Percentiles rank a stretch among this genome's conserved stretches.
These are phyloP conservation scores for Amblyopsis hoosieri DNA, from an alignment of 2,797 vertebrate genomes.

Conservation along the genomic window DNA sequence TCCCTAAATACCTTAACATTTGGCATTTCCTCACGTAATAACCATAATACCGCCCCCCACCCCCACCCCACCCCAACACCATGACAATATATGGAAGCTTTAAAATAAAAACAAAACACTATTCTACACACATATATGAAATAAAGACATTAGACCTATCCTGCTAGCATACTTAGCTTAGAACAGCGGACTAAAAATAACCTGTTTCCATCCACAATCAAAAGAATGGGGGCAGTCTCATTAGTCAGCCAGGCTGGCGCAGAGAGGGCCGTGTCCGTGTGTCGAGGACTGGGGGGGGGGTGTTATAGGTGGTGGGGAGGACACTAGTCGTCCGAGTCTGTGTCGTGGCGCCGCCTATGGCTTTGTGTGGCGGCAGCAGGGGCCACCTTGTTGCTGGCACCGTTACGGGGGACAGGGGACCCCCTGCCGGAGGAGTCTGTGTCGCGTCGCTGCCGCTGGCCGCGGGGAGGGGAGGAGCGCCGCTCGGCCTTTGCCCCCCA, in stretches of 20 bases:
- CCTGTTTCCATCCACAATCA: conserved; percentile 24
- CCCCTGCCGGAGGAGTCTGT: conserved; percentile 75
- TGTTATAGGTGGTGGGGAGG: conserved; percentile 11
- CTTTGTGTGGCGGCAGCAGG: conserved; percentile 70
- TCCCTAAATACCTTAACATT: conserved; percentile 7
- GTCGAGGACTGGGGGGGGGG: conserved; percentile 40
- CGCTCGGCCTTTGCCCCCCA: conserved; percentile 74
- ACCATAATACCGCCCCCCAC: too few relatives aligned
- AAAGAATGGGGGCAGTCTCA: conserved; percentile 38
- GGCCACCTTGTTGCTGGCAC: conserved; percentile 68
- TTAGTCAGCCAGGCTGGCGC: conserved; percentile 38
- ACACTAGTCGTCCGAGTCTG: conserved; percentile 79
- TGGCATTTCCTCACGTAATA: not conserved
- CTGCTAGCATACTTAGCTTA: too few relatives aligned
- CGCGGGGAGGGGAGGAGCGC: conserved; percentile 63
- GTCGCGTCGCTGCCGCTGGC: conserved; percentile 70
- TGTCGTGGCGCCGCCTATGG: conserved; percentile 80
- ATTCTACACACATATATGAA: too few relatives aligned
- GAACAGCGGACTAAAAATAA: not conserved
- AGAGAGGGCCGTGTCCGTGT: conserved; percentile 35
- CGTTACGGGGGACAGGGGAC: conserved; percentile 67
- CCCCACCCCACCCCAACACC: not conserved
- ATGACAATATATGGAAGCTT: not conserved
- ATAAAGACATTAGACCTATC: too few relatives aligned
- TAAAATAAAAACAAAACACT: too few relatives aligned